Evolutionary conservation across 2,113 vertebrate genomes (phyloP).

Genomic region (Sitta europaea): DNA sequence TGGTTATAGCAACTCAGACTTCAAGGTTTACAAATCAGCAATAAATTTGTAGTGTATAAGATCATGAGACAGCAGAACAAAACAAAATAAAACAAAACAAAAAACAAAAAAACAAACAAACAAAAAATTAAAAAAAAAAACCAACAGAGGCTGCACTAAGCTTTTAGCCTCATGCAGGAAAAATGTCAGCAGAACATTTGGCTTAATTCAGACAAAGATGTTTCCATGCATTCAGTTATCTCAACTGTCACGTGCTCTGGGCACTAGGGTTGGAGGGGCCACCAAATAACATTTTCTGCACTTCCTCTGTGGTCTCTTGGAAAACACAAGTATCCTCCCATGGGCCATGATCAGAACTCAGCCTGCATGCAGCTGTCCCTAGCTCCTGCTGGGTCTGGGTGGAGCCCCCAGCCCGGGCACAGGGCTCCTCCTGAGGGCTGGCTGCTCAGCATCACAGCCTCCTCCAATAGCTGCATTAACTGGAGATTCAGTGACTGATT

Average conservation of each 20-base stretch:
- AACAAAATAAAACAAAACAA: not conserved
- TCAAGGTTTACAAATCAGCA: not conserved
- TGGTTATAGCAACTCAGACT: not conserved
- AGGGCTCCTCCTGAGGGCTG: not conserved
- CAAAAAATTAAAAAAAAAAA: too few relatives aligned
- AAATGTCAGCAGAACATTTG: not conserved
- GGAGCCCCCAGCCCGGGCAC: not conserved
- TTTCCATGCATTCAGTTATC: not conserved
- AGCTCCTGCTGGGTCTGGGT: not conserved
- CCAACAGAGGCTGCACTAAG: not conserved
- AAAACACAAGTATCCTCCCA: not conserved
- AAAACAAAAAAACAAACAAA: too few relatives aligned
- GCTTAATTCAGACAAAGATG: not conserved
- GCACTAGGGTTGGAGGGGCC: not conserved
- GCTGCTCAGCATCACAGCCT: not conserved
- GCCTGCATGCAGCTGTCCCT: not conserved
- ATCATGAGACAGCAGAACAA: not conserved
- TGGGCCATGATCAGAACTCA: not conserved
- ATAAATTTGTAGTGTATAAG: not conserved
- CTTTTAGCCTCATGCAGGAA: not conserved
- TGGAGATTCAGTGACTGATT: not conserved
- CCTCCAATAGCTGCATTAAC: not conserved
- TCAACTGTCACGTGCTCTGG: not conserved
- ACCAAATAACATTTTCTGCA: not conserved
- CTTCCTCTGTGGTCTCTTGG: not conserved